Evolutionary conservation across 2,888 invertebrate genomes (phyloP).

Genomic region (Drosophila eohydei): DNA sequence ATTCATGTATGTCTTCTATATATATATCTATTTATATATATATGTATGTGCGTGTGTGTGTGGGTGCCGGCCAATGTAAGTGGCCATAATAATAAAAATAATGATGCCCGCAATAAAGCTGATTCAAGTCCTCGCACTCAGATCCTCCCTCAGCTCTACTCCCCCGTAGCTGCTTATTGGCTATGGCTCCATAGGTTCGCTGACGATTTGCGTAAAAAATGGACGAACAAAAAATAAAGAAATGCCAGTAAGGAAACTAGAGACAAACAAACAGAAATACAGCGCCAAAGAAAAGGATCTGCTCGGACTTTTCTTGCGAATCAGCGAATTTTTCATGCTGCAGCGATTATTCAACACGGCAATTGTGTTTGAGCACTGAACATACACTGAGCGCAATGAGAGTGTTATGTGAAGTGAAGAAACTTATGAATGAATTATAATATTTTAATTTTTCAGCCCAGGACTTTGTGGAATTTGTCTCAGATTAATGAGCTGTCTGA

Average conservation of each 20-base stretch:
- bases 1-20: slow-evolving; percentile 61
- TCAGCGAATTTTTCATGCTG: slow-evolving; percentile 80
- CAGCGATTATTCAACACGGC: slow-evolving; percentile 74
- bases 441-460: not conserved
- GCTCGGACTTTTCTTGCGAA: slow-evolving; percentile 64
- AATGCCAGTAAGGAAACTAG: slow-evolving; percentile 22
- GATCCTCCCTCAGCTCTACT: not conserved
- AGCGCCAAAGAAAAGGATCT: slow-evolving; percentile 25
- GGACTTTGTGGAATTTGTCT: too few species aligned
- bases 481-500: too few species aligned
- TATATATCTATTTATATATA: slow-evolving; percentile 5
- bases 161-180: slow-evolving; percentile 50
- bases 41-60: slow-evolving; percentile 20
- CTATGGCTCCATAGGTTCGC: slow-evolving; percentile 39
- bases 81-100: slow-evolving; percentile 84
- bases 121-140: slow-evolving; percentile 79
- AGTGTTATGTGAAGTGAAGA: not conserved
- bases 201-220: slow-evolving; percentile 79
- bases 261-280: slow-evolving; percentile 33
- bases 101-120: slow-evolving; percentile 84
- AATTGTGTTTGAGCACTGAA: slow-evolving; percentile 25
- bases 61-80: slow-evolving; percentile 73
- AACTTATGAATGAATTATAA: not conserved
- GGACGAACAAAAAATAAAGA: slow-evolving; percentile 53
- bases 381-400: slow-evolving; percentile 42